phyloP scores from a whole-genome alignment of 2,113 vertebrate genomes.

The rabbit (Oryctolagus cuniculus) region mOryCun1.1 NC_091438.1:62205001-62205500 shows the following conservation, averaged over 20 bases:
- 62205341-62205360: neutral
- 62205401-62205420: neutral
- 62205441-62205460: neutral
- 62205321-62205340: neutral
- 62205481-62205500: neutral
- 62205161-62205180: neutral
- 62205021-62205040: neutral
- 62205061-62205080: neutral
- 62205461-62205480: neutral
- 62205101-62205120: neutral
- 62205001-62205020: neutral
- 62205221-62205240: neutral
- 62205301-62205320: neutral
- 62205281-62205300: neutral
- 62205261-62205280: neutral
- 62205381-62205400: neutral
- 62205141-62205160: neutral
- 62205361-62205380: neutral
- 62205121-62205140: neutral
- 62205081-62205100: neutral
- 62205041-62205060: neutral
- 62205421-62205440: neutral
- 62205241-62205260: neutral
- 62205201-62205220: neutral
- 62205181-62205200: neutral